A percentile compares a stretch with the other conserved stretches of the same genome.
Evolutionary conservation across 2,888 invertebrate genomes (phyloP).

Genomic region (Abrostola tripartita): DNA sequence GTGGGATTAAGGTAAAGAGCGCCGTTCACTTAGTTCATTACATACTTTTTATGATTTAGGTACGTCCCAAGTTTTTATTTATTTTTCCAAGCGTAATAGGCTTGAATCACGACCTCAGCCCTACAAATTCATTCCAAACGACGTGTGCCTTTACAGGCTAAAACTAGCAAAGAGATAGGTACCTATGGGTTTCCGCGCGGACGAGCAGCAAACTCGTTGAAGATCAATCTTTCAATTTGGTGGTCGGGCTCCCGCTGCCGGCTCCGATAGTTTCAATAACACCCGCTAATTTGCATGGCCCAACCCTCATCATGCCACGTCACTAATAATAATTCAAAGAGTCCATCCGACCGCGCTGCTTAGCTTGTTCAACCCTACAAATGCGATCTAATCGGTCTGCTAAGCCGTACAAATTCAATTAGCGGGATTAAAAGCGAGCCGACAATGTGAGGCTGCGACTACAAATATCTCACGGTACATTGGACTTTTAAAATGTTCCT

Average conservation of each 20-base stretch:
- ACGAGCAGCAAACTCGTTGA: constrained; percentile 52
- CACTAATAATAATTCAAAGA: constrained; percentile 61
- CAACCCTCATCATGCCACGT: constrained; percentile 58
- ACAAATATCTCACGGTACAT: constrained; percentile 48
- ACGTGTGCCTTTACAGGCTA: constrained; percentile 47
- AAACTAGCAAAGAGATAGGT: constrained; percentile 39
- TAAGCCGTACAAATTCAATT: constrained; percentile 75
- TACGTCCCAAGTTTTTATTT: neutral
- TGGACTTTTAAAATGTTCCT: constrained; percentile 40
- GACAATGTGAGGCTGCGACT: constrained; percentile 54
- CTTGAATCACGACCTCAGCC: constrained; percentile 26
- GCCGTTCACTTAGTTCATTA: too few relatives aligned
- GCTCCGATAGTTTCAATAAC: constrained; percentile 58
- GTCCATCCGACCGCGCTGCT: constrained; percentile 53
- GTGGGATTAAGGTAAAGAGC: neutral
- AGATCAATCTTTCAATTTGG: constrained; percentile 59
- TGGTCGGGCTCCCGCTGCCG: constrained; percentile 41
- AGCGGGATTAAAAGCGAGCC: constrained; percentile 59
- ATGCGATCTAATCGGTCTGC: constrained; percentile 70
- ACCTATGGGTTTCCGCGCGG: constrained; percentile 42
- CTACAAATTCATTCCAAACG: constrained; percentile 34
- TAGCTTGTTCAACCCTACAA: constrained; percentile 63
- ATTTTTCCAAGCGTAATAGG: constrained; percentile 22
- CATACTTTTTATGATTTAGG: too few relatives aligned
- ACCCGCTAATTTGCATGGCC: constrained; percentile 58